Evolutionary conservation across 2,888 invertebrate species (phyloP), one percentile per base, ranked within the genome.

Genomic region (Heliconius erato): DNA sequence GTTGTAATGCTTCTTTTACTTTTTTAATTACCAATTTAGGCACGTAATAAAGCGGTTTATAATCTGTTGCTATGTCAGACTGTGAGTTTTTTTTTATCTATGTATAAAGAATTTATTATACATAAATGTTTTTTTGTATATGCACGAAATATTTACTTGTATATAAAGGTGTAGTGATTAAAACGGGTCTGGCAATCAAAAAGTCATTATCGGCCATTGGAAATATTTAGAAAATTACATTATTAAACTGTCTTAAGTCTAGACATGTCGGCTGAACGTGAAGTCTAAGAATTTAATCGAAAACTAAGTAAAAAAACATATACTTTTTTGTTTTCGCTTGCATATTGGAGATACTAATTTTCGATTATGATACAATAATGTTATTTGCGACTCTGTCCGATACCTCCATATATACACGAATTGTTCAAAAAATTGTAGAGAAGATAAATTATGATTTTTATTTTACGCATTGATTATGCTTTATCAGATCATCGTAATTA

Each of bases 131-230:
- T 63, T 63, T 77, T 40, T 40, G n/a, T 63, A 63, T 16, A 40
- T 44, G 26, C 54, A 74, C 12, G 6, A n/a, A 74, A 59, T 28
- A 74, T 35, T 74, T n/a, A 14, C 14, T 19, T 5, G 54, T 59
- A 28, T 23, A 35, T 23, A 32, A 59, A 74, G 16, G 59, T 16
- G 23, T 74, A 32, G 5, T 32, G 23, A 74, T 71, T 77, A 67
- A 74, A 74, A 74, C 63, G 35, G 67, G 82, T 68, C 68, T 28
- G 9, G 59, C 59, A 76, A 84, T 82, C 80, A 84, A 80, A 82
- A 84, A 79, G 77, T 82, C 84, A 82, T 84, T 82, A 82, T 82
- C 78, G 80, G 63, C 78, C 74, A 63, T 80, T 79, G 74, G 49
- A 79, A 78, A 35, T 68, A 79, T 74, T 77, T 76, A 76, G 40